Evolutionary conservation across 1,140 invertebrate species (phyloP), one percentile per base, ranked within the genome.

Genomic region (Ylistrum balloti): DNA sequence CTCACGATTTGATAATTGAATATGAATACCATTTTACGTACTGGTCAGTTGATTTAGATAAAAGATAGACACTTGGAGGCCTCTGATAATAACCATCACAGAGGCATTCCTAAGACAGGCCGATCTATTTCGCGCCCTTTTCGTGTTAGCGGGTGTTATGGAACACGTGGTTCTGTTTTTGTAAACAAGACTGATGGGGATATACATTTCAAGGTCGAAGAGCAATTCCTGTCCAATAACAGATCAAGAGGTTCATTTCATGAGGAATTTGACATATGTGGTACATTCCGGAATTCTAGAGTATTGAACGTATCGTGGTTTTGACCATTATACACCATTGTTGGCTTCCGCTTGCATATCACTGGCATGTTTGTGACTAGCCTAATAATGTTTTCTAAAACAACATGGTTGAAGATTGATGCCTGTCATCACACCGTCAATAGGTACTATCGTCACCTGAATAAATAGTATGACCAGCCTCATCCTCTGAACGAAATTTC

Each of bases 171-270:
- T 56, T 56, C 45, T 56, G 7, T 56, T 56, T 56, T 56, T 56
- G 45, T 56, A 56, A 56, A 56, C 45, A 56, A 56, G 45, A 56
- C 13, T 56, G 45, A 56, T 56, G 13, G 45, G 45, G 45, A 56
- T 56, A 56, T 56, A 17, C 45, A 56, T 56, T 56, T 56, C 45
- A 56, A 56, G 45, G 45, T 56, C 45, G 45, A 20, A 22, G 45
- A 56, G 15, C 22, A 15, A 56, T 56, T 22, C 45, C 45, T 11
- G 45, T 22, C 45, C 45, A 56, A 56, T 56, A 56, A 22, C 45
- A 56, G 45, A 56, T 56, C 45, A 56, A 56, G 45, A 56, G 22
- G 45, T 22, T 56, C 45, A 56, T 56, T 56, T 56, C 45, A 56
- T 56, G 45, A 56, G 45, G 45, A 56, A 56, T 56, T 56, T 17